phyloP scores from a whole-genome alignment of 2,888 invertebrate species.

The Cistogaster globosa region DNA sequence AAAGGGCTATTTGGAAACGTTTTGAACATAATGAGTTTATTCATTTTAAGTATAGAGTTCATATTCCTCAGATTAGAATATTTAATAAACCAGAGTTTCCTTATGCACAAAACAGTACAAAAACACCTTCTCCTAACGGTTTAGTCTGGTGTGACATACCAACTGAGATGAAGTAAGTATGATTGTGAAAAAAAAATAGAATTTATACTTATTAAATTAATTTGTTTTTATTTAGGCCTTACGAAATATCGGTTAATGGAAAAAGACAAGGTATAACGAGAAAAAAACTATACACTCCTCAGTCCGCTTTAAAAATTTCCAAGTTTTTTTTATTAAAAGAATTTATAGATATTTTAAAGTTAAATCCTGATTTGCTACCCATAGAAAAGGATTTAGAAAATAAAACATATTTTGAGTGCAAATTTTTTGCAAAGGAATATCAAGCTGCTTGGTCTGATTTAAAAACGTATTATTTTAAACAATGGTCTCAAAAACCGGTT shows the following conservation, averaged over 20 bases:
- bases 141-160: constrained; percentile 85
- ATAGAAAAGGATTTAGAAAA: constrained; percentile 53
- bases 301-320: constrained; percentile 84
- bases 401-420: constrained; percentile 75
- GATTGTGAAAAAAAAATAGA: neutral
- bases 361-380: constrained; percentile 75
- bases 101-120: constrained; percentile 80
- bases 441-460: constrained; percentile 83
- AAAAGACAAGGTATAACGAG: constrained; percentile 91
- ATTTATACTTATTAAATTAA: neutral
- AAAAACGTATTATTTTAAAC: constrained; percentile 84
- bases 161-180: constrained; percentile 79
- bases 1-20: constrained; percentile 84
- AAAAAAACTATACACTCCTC: constrained; percentile 83
- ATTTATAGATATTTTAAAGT: constrained; percentile 83
- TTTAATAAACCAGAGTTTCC: constrained; percentile 79
- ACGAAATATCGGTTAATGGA: constrained; percentile 91
- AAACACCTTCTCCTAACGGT: constrained; percentile 85
- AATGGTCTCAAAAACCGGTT: constrained; percentile 85
- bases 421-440: constrained; percentile 77
- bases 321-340: constrained; percentile 84
- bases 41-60: constrained; percentile 72
- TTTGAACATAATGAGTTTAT: constrained; percentile 73
- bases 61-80: constrained; percentile 77
- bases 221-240: constrained; percentile 83